Base-by-base conservation (phyloP, 2,113 vertebrate genomes). In the pig (Sus scrofa) region DNA sequence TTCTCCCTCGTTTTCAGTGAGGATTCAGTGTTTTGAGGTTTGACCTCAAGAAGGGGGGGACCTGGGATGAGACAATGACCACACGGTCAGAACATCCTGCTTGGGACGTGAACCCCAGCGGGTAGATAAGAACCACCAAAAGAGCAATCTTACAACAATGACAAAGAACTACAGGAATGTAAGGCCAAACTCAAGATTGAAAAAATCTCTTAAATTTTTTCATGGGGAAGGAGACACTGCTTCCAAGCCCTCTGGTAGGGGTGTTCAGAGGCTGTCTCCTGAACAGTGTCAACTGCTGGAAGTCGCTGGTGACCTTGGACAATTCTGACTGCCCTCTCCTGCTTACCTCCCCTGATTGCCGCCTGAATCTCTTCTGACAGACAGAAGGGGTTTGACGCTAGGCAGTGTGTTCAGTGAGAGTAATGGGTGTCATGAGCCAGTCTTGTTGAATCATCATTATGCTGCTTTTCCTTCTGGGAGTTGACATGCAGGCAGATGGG, bases 391-490 rank as follows among this genome's bases (percentile, higher is more conserved):
- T 67, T 60, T 86, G 39, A 62, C 11, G 1, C 34, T 5, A 7
- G 63, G 9, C 14, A 4, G 4, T 10, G 19, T 56, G 15, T 32
- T 52, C 44, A 0, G 9, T 14, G 70, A 70, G 86, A 94, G 60
- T 91, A 71, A 89, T 0, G 16, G 93, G 94, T 75, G 89, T 74
- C 52, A 92, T 77, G 74, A 79, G 93, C 75, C 32, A 60, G 84
- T 95, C 97, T 32, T 34, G 60, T 39, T 2, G 86, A 95, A 94
- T 97, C 86, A 77, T 9, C 14, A 22, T n/a, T 62, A 78, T 65
- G 73, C 73, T 77, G 0, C 32, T 10, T 54, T 77, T 62, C 75
- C 73, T 6, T 20, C 84, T 0, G 1, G 22, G 81, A 84, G 88
- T 62, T 16, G 84, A 68, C 1, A 0, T 3, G 70, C 73, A 13